phyloP scores from a whole-genome alignment of 2,797 vertebrate genomes.

The Lophius americanus region DNA sequence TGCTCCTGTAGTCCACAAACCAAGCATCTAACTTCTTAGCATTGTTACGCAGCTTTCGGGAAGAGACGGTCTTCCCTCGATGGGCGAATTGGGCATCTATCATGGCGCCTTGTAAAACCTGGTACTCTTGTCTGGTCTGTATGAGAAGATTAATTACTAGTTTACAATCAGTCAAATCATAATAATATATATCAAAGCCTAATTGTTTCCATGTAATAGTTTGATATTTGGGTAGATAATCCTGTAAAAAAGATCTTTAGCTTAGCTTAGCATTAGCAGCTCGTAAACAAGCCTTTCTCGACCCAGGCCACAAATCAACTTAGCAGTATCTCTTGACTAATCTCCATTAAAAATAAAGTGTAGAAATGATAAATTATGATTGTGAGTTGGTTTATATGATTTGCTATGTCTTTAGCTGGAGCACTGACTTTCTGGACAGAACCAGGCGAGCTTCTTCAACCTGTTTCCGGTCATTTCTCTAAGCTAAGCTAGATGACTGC shows the following conservation, averaged over 20 bases:
- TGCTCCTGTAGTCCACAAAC: slow-evolving; percentile 77
- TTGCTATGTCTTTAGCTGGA: neutral
- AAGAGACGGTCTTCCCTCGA: slow-evolving; percentile 63
- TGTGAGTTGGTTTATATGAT: neutral
- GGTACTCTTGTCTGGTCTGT: slow-evolving; percentile 77
- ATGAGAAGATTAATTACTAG: neutral
- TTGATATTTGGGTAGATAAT: no score
- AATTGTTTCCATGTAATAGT: no score
- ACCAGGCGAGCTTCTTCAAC: neutral
- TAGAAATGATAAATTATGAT: neutral
- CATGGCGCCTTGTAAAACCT: slow-evolving; percentile 72
- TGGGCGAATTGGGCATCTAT: slow-evolving; percentile 64
- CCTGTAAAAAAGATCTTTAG: neutral
- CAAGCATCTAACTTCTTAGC: slow-evolving; percentile 53
- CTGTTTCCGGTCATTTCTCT: neutral
- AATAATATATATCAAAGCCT: no score
- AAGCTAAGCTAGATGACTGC: neutral
- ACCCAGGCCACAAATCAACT: neutral
- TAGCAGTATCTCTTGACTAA: neutral
- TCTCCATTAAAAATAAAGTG: no score
- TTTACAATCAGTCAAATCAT: neutral
- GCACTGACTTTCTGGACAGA: neutral
- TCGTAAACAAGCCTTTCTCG: neutral
- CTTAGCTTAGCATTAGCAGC: neutral
- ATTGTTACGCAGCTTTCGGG: slow-evolving; percentile 61